Conservation (phyloP, 2,888 invertebrate species). For the Hypomecis punctinalis region DNA sequence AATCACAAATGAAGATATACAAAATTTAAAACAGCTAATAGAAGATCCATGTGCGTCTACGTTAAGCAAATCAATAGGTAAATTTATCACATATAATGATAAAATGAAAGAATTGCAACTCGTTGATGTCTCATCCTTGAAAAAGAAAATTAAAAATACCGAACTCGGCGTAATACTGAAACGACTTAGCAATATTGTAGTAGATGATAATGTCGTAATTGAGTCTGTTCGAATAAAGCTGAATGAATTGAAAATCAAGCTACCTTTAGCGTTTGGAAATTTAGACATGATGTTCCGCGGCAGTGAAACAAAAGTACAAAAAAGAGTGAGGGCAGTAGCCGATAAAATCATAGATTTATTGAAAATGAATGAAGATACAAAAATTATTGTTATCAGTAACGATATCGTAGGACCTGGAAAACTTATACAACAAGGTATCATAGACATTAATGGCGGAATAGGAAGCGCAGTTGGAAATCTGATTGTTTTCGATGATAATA, state of each 20-base stretch:
- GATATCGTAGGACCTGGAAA: slow-evolving; percentile 45
- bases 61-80: too few relatives aligned
- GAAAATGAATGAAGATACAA: slow-evolving; percentile 19
- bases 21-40: slow-evolving; percentile 36
- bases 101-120: too few relatives aligned
- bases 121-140: too few relatives aligned
- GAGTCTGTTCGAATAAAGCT: slow-evolving; percentile 46
- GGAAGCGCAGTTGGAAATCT: slow-evolving; percentile 56
- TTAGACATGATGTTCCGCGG: slow-evolving; percentile 45
- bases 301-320: slow-evolving; percentile 27
- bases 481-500: slow-evolving; percentile 42
- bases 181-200: too few relatives aligned
- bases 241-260: slow-evolving; percentile 39
- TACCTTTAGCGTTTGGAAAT: slow-evolving; percentile 53
- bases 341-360: slow-evolving; percentile 32
- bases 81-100: too few relatives aligned
- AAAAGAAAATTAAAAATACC: too few relatives aligned
- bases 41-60: too few relatives aligned
- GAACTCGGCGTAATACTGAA: too few relatives aligned
- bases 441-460: slow-evolving; percentile 49
- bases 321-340: slow-evolving; percentile 33
- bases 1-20: slow-evolving; percentile 35
- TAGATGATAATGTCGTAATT: too few relatives aligned
- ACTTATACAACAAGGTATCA: slow-evolving; percentile 44
- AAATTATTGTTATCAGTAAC: slow-evolving; percentile 43